Percentiles rank a stretch among this genome's conserved stretches.
phyloP scores from a whole-genome alignment of 2,113 vertebrate species.

The Conger conger region DNA sequence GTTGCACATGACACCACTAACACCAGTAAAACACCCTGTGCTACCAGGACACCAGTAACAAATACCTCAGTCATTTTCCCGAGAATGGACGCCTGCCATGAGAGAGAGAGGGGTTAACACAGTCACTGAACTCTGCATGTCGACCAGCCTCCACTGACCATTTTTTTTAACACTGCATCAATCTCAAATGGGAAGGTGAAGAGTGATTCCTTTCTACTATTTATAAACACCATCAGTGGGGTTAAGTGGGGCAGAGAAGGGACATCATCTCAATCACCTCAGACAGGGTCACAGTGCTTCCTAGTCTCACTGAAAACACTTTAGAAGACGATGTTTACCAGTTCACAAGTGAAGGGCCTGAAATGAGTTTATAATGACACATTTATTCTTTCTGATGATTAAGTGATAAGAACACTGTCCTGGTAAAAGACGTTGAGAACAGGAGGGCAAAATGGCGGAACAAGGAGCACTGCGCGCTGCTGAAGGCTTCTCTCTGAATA shows the following conservation, averaged over 20 bases:
- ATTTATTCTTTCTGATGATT: not conserved
- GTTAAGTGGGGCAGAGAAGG: not conserved
- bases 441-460: not conserved
- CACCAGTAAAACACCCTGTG: slow-evolving; percentile 58
- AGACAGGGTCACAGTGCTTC: not conserved
- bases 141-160: not conserved
- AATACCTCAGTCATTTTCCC: slow-evolving; percentile 80
- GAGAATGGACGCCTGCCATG: slow-evolving; percentile 70
- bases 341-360: not conserved
- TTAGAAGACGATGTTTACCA: not conserved
- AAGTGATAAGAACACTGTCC: not conserved
- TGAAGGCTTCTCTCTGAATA: not conserved
- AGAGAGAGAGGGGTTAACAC: slow-evolving; percentile 51
- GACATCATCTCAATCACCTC: not conserved
- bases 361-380: not conserved
- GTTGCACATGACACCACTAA: slow-evolving; percentile 44
- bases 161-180: not conserved
- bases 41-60: slow-evolving; percentile 48
- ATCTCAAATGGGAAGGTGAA: not conserved
- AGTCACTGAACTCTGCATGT: not conserved
- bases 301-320: not conserved
- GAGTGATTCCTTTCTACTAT: not conserved
- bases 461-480: not conserved
- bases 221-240: not conserved
- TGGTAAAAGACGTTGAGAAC: not conserved